Evolutionary conservation across 1,140 invertebrate species (phyloP).

Genomic region (Drosophila sechellia): DNA sequence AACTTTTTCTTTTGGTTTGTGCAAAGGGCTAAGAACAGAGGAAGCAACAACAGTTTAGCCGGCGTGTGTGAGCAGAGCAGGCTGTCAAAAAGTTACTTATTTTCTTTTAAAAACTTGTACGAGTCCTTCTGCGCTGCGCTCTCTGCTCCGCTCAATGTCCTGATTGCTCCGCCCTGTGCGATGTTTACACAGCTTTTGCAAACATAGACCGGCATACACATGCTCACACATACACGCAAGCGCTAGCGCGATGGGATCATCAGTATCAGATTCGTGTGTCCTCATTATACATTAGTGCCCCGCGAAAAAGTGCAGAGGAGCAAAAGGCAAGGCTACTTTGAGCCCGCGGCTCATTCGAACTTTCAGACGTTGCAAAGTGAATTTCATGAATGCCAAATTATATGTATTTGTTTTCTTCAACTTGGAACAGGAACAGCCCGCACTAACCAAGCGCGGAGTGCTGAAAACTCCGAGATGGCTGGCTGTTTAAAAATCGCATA

Average conservation of each 20-base stretch:
- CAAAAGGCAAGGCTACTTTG: slow-evolving; percentile 43
- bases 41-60: slow-evolving; percentile 61
- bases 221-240: neutral
- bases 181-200: slow-evolving; percentile 81
- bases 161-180: slow-evolving; percentile 70
- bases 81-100: slow-evolving; percentile 82
- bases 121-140: slow-evolving; percentile 62
- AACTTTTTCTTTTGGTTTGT: slow-evolving; percentile 76
- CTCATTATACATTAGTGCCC: slow-evolving; percentile 71
- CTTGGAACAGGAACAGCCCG: slow-evolving; percentile 15
- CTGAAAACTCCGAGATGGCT: slow-evolving; percentile 2
- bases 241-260: slow-evolving; percentile 30
- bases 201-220: slow-evolving; percentile 63
- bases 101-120: slow-evolving; percentile 82
- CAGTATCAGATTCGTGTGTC: slow-evolving; percentile 74
- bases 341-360: slow-evolving; percentile 71
- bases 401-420: slow-evolving; percentile 75
- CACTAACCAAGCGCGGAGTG: slow-evolving; percentile 13
- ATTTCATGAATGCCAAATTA: slow-evolving; percentile 82
- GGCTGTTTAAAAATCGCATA: slow-evolving; percentile 69
- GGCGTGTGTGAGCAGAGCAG: slow-evolving; percentile 58
- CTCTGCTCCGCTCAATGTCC: slow-evolving; percentile 16
- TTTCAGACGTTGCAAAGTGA: slow-evolving; percentile 67
- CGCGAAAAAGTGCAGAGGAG: slow-evolving; percentile 5
- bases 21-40: slow-evolving; percentile 56